Conservation (phyloP, 2,888 invertebrate genomes). For the Meta bourneti region DNA sequence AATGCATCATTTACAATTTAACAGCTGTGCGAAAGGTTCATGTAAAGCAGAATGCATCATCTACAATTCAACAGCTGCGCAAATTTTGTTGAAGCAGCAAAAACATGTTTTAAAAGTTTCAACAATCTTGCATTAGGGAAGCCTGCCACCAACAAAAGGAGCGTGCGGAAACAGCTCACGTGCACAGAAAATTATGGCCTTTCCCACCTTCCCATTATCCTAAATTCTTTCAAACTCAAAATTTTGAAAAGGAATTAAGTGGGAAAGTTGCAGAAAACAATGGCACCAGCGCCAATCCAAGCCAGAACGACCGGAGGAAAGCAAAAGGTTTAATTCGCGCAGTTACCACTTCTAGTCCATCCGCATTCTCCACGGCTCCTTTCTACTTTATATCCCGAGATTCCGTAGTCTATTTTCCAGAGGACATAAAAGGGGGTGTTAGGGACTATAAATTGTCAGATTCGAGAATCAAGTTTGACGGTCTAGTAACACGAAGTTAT, state of each 20-base stretch:
- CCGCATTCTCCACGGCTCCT: conserved; percentile 12
- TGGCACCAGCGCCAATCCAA: background rate
- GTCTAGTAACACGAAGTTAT: conserved; percentile 50
- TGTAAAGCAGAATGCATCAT: too few species aligned
- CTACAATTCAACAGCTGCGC: too few species aligned
- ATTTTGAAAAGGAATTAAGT: conserved; percentile 12
- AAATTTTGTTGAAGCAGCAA: background rate
- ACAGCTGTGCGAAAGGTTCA: too few species aligned
- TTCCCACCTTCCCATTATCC: background rate
- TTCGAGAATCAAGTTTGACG: conserved; percentile 42
- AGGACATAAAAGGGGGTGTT: conserved; percentile 46
- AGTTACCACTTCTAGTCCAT: conserved; percentile 37
- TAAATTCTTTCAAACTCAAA: background rate
- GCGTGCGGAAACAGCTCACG: background rate
- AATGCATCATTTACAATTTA: too few species aligned
- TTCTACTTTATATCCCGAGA: conserved; percentile 44
- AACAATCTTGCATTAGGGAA: too few species aligned
- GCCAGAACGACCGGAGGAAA: background rate
- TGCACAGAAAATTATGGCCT: background rate
- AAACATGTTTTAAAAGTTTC: background rate
- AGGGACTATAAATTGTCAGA: conserved; percentile 49
- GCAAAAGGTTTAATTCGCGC: conserved; percentile 27
- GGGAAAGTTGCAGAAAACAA: conserved; percentile 7
- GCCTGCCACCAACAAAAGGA: background rate
- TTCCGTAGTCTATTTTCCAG: conserved; percentile 47